Base-by-base conservation (phyloP, 64 coral and sea anemone genomes). In the Stichodactyla mertensii region DNA sequence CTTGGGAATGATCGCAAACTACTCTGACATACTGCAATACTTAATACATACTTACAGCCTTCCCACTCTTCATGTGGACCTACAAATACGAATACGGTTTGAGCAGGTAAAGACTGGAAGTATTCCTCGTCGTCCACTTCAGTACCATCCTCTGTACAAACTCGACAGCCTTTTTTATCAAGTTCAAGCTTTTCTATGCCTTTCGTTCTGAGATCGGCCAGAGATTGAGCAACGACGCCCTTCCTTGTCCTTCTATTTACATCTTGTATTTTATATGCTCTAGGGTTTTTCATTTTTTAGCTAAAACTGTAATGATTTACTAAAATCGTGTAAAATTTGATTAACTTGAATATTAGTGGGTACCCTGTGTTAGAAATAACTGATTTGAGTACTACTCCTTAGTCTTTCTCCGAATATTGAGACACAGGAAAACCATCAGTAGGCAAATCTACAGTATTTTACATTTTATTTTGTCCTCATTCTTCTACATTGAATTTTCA, bases 201-300 rank as follows among this genome's bases (percentile, higher is more conserved):
- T 57, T 84, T 98, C 13, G 87, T 86, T 54, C 59, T 93, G 14
- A 98, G 89, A 87, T 93, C 89, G 20, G 82, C 66, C 6, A 98
- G 79, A 28, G 57, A 87, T 54, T 51, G 80, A 11, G 93, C 97
- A 45, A 94, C 90, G 78, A 99, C 52, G 31, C 97, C 97, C 14
- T 87, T 86, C 20, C 91, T 79, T 71, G 87, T 88, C 52, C 62
- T 92, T 77, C 90, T 60, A 10, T 85, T 67, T 6, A 90, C 83
- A 77, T 99, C 97, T 89, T 99, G 97, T 15, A 99, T 78, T 87
- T 99, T 99, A 55, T 95, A 99, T 86, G 97, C 87, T 57, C 86
- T 96, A 22, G 78, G 18, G 10, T 51, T 22, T 2, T 57, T 92
- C 87, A 86, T 84, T 59, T 20, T 67, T 74, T 27, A 74, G 27